phyloP scores from a whole-genome alignment of 2,888 invertebrate genomes.

The Nymphalis urticae region DNA sequence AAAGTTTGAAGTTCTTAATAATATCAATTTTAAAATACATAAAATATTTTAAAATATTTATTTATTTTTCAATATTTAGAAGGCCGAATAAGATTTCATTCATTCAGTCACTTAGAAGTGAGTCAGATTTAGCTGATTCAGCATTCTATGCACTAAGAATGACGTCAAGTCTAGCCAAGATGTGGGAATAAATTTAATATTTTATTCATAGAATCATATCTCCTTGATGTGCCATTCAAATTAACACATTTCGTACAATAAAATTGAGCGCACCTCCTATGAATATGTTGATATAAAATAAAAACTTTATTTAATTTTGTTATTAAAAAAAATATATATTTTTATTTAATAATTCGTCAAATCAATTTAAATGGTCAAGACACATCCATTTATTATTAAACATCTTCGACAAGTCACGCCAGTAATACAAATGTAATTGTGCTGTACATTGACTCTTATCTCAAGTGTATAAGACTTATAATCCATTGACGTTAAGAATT shows the following conservation, averaged over 20 bases:
- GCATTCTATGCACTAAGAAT: slow-evolving; percentile 32
- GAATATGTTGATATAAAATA: too few relatives aligned
- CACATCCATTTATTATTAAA: slow-evolving; percentile 1
- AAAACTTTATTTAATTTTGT: too few relatives aligned
- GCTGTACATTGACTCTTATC: slow-evolving; percentile 20
- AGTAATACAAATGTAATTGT: slow-evolving; percentile 7
- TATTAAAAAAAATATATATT: too few relatives aligned
- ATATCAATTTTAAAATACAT: too few relatives aligned
- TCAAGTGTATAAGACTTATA: slow-evolving; percentile 22
- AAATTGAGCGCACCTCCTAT: background rate
- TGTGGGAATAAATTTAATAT: slow-evolving; percentile 35
- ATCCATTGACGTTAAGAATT: slow-evolving; percentile 15
- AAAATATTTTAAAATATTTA: background rate
- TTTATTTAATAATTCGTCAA: too few relatives aligned
- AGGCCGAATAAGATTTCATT: slow-evolving; percentile 5
- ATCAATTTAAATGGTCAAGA: background rate
- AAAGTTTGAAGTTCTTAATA: too few relatives aligned
- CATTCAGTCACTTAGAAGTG: slow-evolving; percentile 23
- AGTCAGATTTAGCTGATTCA: slow-evolving; percentile 29
- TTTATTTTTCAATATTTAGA: background rate
- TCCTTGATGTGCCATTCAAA: slow-evolving; percentile 17
- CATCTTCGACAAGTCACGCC: slow-evolving; percentile 1
- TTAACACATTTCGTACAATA: background rate
- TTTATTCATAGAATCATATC: slow-evolving; percentile 6
- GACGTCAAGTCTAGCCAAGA: slow-evolving; percentile 31